Evolutionary conservation across 2,113 vertebrate genomes (phyloP).

Genomic region (Corythornis madagascariensis): DNA sequence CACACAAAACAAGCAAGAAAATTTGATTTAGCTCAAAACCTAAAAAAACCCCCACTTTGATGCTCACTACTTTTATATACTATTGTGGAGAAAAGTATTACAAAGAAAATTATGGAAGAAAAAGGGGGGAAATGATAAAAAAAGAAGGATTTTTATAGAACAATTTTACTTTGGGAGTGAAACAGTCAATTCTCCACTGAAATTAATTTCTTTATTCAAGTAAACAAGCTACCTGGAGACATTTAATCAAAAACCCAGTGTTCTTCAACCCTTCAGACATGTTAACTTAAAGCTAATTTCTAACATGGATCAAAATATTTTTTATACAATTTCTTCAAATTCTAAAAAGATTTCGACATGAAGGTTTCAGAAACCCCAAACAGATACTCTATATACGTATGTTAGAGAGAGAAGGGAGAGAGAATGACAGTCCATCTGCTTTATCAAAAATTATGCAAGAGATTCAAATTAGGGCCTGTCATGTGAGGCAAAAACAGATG

Average conservation of each 20-base stretch:
- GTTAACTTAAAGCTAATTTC: not conserved
- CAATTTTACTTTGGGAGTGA: not conserved
- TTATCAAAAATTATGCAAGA: slow-evolving; percentile 47
- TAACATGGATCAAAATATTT: not conserved
- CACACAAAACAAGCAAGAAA: not conserved
- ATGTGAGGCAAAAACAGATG: slow-evolving; percentile 49
- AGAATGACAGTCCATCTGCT: not conserved
- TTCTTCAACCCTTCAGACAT: not conserved
- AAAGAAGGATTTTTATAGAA: not conserved
- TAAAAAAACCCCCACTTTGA: not conserved
- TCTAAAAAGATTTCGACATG: not conserved
- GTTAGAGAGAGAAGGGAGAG: not conserved
- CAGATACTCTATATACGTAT: not conserved
- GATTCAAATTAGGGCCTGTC: slow-evolving; percentile 33
- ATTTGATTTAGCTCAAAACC: not conserved
- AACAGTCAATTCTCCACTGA: not conserved
- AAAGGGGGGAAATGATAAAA: not conserved
- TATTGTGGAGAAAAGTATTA: not conserved
- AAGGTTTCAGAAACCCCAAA: not conserved
- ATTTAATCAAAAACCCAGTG: not conserved
- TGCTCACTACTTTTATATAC: not conserved
- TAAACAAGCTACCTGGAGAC: not conserved
- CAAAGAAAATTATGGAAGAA: not conserved
- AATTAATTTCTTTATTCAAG: not conserved
- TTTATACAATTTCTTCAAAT: not conserved